These are phyloP conservation scores for Phyllostomus discolor DNA, from an alignment of 2,113 vertebrate genomes.

Conservation along the genomic window DNA sequence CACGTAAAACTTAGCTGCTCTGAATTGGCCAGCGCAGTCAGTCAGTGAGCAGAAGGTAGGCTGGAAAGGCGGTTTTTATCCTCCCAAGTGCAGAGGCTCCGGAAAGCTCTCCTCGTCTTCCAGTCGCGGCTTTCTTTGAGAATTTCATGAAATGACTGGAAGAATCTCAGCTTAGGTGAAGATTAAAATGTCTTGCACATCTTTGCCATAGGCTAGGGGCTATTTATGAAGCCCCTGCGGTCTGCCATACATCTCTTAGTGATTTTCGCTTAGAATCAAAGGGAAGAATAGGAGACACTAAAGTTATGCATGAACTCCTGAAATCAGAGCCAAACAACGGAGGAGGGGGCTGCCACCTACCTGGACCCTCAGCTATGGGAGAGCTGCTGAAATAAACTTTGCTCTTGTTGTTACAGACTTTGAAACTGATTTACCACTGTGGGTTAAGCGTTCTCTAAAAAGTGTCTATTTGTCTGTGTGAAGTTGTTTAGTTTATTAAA, in stretches of 20 bases:
- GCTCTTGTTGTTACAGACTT: not conserved
- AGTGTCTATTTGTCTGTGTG: not conserved
- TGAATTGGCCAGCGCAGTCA: not conserved
- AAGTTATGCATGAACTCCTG: not conserved
- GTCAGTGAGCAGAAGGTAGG: fast-evolving
- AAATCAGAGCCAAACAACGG: not conserved
- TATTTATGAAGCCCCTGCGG: not conserved
- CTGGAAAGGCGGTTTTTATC: not conserved
- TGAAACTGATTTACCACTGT: not conserved
- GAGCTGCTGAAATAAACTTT: not conserved
- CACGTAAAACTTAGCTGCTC: not conserved
- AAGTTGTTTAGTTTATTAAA: not conserved
- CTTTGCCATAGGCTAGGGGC: fast-evolving
- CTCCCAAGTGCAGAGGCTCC: not conserved
- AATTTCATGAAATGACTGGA: not conserved
- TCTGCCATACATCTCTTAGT: not conserved
- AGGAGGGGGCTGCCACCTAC: not conserved
- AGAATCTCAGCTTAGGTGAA: not conserved
- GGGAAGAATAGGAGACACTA: not conserved
- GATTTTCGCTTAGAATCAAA: not conserved
- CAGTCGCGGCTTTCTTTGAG: not conserved
- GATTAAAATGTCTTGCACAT: too few relatives aligned
- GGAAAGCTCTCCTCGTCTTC: fast-evolving
- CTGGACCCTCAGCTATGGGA: too few relatives aligned
- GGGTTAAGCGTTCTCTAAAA: not conserved